phyloP scores from a whole-genome alignment of 2,797 vertebrate species.

The Acrossocheilus wenchowensis region DNA sequence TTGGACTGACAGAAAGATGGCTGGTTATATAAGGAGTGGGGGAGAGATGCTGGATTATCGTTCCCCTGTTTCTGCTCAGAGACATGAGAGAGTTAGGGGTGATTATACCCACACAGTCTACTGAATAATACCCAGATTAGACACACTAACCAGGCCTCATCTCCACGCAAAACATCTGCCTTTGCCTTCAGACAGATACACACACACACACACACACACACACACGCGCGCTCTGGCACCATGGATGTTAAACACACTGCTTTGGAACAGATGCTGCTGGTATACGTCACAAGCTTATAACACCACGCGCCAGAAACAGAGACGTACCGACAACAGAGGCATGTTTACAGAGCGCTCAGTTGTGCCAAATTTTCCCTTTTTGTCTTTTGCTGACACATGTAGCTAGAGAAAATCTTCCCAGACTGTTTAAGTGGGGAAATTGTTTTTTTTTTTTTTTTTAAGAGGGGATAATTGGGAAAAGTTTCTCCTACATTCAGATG shows the following conservation, averaged over 20 bases:
- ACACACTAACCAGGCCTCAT: constrained; percentile 68
- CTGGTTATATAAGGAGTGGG: constrained; percentile 43
- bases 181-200: constrained; percentile 31
- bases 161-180: constrained; percentile 66
- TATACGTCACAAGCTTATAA: constrained; percentile 34
- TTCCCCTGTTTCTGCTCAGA: constrained; percentile 64
- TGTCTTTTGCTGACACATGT: background rate
- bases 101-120: constrained; percentile 73
- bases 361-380: constrained; percentile 19
- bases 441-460: background rate
- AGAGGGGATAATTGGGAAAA: background rate
- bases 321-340: constrained; percentile 24
- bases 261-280: constrained; percentile 28
- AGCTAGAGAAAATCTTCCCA: background rate
- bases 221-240: background rate
- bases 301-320: background rate
- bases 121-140: constrained; percentile 77
- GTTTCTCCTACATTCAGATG: background rate
- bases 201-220: constrained; percentile 32
- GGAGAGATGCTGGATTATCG: constrained; percentile 64
- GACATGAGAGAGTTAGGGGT: constrained; percentile 69
- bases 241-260: constrained; percentile 7
- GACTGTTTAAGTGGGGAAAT: constrained; percentile 9
- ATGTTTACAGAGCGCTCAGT: constrained; percentile 2
- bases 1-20: constrained; percentile 27